Base-by-base conservation (phyloP, 2,888 invertebrate genomes). In the Sinhomidia bicolor region DNA sequence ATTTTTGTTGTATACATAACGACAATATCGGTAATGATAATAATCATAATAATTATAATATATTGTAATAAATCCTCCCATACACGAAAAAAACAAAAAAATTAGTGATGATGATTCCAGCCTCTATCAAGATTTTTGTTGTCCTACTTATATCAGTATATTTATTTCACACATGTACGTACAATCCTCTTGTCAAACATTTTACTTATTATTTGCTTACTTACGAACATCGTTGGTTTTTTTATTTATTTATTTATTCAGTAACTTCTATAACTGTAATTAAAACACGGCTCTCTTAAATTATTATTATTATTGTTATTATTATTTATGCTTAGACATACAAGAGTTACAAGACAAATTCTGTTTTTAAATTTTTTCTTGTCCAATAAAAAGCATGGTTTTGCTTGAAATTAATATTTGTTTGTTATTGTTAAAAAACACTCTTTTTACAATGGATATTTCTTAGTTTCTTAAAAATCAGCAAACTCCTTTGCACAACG, bases 401-500 rank as follows among this genome's bases (percentile, higher is more conserved):
- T 36, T 68, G 3, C 20, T 74, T 62, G 36, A 71, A 36, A 47
- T 74, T 74, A 71, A 74, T 62, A 62, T 57, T 78, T 20, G 54
- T 57, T 47, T 41, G 29, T 41, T 57, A 74, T 60, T 76, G 51
- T 79, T 60, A 74, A 51, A 79, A 76, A 76, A 44, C 68, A 26
- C 62, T 51, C 36, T 84, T 54, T 57, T 81, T 32, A 47, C 12
- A 9, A 68, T 26, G 68, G 44, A 84, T 60, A 51, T 57, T n/a
- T 83, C 54, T 57, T 44, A 17, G 23, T 83, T 68, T 36, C 47
- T 93, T 93, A 95, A 93, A 99, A 99, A 95, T 99, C 99, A 92
- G 98, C 98, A 95, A 99, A 99, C 95, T 99, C 99, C 95, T 99
- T 99, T 94, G 99, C 98, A 95, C 99, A 99, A 95, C 99, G 99